Percentiles rank a stretch among this genome's conserved stretches.
phyloP scores from a whole-genome alignment of 37 sponge, comb jelly and placozoan genomes.

The Beroe forskalii region DNA sequence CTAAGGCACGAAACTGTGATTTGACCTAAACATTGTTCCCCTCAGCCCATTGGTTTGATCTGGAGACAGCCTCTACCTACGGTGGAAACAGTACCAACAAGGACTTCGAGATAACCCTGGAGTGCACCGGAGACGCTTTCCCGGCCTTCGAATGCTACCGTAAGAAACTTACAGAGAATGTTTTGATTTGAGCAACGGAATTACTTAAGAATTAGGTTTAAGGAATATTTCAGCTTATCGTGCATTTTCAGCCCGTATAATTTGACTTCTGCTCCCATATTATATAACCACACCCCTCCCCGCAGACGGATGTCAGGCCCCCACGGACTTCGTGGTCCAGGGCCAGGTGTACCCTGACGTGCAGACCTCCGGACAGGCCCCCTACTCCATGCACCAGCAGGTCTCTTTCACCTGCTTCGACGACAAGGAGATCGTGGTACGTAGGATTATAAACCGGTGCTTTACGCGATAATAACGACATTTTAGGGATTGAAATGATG shows the following conservation, averaged over 20 bases:
- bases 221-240: too few species aligned
- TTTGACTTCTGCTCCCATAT: too few species aligned
- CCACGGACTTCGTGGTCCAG: background rate
- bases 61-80: background rate
- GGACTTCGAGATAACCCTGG: background rate
- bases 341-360: background rate
- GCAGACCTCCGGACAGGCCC: background rate
- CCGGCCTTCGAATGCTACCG: background rate
- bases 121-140: background rate
- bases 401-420: background rate
- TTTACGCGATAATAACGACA: too few species aligned
- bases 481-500: too few species aligned
- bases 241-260: too few species aligned
- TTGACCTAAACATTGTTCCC: too few species aligned
- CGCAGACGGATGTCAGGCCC: slow-evolving; percentile 30
- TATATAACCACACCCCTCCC: background rate
- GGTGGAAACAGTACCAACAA: background rate
- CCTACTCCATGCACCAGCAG: background rate
- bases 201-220: too few species aligned
- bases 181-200: too few species aligned
- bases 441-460: too few species aligned
- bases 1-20: too few species aligned
- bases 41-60: background rate
- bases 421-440: background rate
- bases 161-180: too few species aligned